Evolutionary conservation across 2,113 vertebrate species (phyloP).

Genomic region (Pygoscelis antarcticus): DNA sequence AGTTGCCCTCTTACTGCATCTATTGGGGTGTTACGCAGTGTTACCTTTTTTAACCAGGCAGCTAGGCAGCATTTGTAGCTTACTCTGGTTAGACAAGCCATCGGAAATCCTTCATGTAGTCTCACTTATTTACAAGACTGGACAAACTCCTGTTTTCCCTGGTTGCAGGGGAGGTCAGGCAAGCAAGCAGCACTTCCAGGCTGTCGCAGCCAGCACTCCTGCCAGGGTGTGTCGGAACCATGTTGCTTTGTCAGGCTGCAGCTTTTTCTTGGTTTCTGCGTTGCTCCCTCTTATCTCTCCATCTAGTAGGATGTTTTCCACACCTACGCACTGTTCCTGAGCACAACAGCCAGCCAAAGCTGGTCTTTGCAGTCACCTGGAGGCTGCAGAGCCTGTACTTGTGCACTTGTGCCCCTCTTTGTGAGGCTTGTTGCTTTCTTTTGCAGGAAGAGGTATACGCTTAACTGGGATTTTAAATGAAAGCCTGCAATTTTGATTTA

Average conservation of each 20-base stretch:
- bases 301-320: not conserved
- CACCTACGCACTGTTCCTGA: not conserved
- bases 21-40: accelerated
- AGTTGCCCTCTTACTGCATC: not conserved
- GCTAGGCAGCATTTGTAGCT: not conserved
- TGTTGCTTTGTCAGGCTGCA: not conserved
- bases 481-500: not conserved
- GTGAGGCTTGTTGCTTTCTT: not conserved
- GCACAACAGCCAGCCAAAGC: not conserved
- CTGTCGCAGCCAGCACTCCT: not conserved
- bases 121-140: not conserved
- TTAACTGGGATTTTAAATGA: not conserved
- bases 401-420: too few relatives aligned
- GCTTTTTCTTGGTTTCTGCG: not conserved
- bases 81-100: not conserved
- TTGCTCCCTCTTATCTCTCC: not conserved
- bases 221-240: not conserved
- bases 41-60: not conserved
- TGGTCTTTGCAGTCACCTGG: not conserved
- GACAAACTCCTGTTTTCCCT: not conserved
- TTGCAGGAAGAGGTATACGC: too few relatives aligned
- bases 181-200: not conserved
- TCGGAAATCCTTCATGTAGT: not conserved
- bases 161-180: too few relatives aligned
- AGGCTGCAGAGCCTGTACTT: not conserved